These are phyloP conservation scores for Egretta garzetta DNA, from an alignment of 2,113 vertebrate species.

Conservation along the genomic window DNA sequence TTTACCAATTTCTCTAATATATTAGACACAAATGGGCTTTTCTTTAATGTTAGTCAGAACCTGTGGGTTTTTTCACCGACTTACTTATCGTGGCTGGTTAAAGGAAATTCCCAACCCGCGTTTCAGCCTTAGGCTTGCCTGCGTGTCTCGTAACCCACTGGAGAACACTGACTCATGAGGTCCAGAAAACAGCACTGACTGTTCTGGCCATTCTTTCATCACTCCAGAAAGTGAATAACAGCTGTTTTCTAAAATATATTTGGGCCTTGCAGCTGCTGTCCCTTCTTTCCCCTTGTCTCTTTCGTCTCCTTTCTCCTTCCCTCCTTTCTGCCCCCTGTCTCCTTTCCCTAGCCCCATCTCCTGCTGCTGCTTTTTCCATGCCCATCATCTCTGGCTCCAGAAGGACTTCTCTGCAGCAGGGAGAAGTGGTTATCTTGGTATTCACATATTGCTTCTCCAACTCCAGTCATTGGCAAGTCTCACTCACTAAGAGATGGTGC, in stretches of 20 bases:
- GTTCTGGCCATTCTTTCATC: not conserved
- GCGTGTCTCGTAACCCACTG: not conserved
- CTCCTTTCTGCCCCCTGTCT: not conserved
- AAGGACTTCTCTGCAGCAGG: not conserved
- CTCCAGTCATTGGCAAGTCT: not conserved
- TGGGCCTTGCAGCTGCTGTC: not conserved
- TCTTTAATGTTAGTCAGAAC: slow-evolving; percentile 31
- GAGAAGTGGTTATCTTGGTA: not conserved
- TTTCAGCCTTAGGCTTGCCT: not conserved
- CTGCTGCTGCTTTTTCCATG: not conserved
- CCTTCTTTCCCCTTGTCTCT: not conserved
- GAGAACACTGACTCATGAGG: slow-evolving; percentile 14
- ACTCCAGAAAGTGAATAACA: not conserved
- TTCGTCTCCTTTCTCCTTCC: not conserved
- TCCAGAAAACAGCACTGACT: not conserved
- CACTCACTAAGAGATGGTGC: not conserved
- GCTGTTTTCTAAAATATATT: not conserved
- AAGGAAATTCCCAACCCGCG: not conserved
- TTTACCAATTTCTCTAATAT: slow-evolving; percentile 29
- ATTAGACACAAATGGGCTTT: slow-evolving; percentile 50
- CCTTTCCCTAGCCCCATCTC: not conserved
- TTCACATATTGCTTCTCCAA: not conserved
- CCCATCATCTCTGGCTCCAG: not conserved
- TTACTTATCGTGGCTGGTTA: not conserved
- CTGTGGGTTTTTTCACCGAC: not conserved